Base-by-base conservation (phyloP, 1,140 invertebrate species). In the Tenebrio molitor region DNA sequence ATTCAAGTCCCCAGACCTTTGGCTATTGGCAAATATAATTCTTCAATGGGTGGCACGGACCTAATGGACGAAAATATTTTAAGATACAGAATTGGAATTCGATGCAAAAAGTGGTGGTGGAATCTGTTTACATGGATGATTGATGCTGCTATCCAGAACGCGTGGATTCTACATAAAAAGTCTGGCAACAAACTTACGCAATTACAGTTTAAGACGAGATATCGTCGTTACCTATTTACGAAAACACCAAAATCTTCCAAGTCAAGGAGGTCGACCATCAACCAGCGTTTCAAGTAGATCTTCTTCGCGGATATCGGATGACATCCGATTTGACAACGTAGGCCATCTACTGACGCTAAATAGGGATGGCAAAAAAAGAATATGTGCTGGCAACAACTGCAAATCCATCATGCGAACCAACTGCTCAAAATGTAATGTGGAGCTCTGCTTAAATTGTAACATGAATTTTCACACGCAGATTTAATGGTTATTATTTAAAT, bases 91-190 rank as follows among this genome's bases (percentile, higher is more conserved):
- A 77, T 84, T 36, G 21, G 15, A 3, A 81, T 84, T 44, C 41
- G 81, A 5, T n/a, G 58, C 73, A 82, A 82, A 73, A 83, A 81
- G 71, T 83, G 81, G 82, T 83, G 79, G 72, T 84, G 78, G 80
- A 72, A 74, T 8, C 44, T 83, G 34, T 76, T 83, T 58, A 77
- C 77, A 42, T 80, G 76, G 74, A 70, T 80, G 21, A 17, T 83
- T 16, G 78, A 82, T 74, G 77, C 73, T 33, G 36, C 66, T 15
- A 64, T 79, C n/a, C 74, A 81, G 72, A 83, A 83, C 75, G 80
- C 80, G 12, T 83, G 81, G 74, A 72, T 78, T 62, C 58, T 78
- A 41, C 72, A 77, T 34, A 75, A 78, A 74, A 73, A 75, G 65
- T 67, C 65, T 42, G 74, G 66, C 36, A 53, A 68, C 23, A 23